phyloP scores from a whole-genome alignment of 2,113 vertebrate species.

The Choloepus hoffmanni region DNA sequence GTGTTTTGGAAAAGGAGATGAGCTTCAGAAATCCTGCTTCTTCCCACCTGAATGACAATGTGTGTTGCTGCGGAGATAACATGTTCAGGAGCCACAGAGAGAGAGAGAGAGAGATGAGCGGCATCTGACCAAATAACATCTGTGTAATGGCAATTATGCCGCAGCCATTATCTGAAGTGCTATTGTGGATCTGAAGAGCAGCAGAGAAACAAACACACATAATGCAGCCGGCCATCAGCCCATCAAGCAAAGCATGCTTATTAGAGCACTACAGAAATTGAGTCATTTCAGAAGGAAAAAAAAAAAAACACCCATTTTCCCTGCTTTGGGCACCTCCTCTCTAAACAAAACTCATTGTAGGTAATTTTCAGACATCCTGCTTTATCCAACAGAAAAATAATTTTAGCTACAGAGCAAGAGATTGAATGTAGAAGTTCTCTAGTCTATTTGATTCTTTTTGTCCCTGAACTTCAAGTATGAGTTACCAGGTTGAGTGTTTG shows the following conservation, averaged over 20 bases:
- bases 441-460: background rate
- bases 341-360: slow-evolving; percentile 57
- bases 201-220: slow-evolving; percentile 66
- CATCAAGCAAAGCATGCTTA: slow-evolving; percentile 71
- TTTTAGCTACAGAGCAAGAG: background rate
- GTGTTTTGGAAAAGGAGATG: slow-evolving; percentile 40
- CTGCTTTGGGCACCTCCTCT: slow-evolving; percentile 44
- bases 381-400: background rate
- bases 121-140: slow-evolving; percentile 75
- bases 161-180: slow-evolving; percentile 66
- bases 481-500: slow-evolving; percentile 38
- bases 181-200: slow-evolving; percentile 69
- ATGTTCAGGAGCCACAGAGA: slow-evolving; percentile 32
- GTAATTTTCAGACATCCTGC: slow-evolving; percentile 49
- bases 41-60: slow-evolving; percentile 59
- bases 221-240: slow-evolving; percentile 42
- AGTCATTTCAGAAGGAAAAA: slow-evolving; percentile 61
- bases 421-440: background rate
- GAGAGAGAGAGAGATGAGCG: background rate
- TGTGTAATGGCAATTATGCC: slow-evolving; percentile 65
- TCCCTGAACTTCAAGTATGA: background rate
- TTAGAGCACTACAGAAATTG: slow-evolving; percentile 74
- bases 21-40: slow-evolving; percentile 30
- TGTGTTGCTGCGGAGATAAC: slow-evolving; percentile 19
- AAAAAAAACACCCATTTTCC: background rate